Evolutionary conservation across 2,113 vertebrate species (phyloP).

Genomic region (Colossoma macropomum): DNA sequence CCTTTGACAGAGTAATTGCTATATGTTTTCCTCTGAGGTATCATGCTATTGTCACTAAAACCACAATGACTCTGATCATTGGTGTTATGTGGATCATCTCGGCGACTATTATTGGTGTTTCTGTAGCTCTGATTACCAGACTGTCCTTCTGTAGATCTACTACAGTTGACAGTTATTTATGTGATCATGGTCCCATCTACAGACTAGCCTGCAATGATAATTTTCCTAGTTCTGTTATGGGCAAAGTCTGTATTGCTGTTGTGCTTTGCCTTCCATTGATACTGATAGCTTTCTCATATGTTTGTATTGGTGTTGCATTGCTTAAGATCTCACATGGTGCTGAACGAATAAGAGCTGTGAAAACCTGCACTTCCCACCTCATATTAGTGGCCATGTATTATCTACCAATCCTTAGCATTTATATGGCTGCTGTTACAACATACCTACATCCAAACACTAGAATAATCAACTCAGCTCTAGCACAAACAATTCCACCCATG

Average conservation of each 20-base stretch:
- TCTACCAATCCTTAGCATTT: neutral
- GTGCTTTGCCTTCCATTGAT: neutral
- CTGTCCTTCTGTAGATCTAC: constrained; percentile 71
- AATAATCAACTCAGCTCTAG: neutral
- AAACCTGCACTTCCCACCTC: constrained; percentile 6
- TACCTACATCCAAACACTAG: neutral
- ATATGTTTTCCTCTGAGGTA: constrained; percentile 69
- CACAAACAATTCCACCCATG: constrained; percentile 9
- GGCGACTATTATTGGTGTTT: constrained; percentile 3
- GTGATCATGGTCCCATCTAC: constrained; percentile 67
- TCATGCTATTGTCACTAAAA: constrained; percentile 57
- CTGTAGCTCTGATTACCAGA: constrained; percentile 59
- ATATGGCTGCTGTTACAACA: neutral
- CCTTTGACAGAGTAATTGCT: constrained; percentile 73
- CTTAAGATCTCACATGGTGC: neutral
- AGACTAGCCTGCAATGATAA: neutral
- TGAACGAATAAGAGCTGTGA: neutral
- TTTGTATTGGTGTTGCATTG: constrained; percentile 3
- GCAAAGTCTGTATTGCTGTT: neutral
- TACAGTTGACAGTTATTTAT: constrained; percentile 73
- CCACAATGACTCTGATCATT: constrained; percentile 65
- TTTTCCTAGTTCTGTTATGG: neutral
- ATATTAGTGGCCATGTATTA: constrained; percentile 7
- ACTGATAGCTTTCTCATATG: neutral
- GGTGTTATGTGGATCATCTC: constrained; percentile 58